phyloP scores from a whole-genome alignment of 1,140 invertebrate genomes.

The Drosophila bocki region DNA sequence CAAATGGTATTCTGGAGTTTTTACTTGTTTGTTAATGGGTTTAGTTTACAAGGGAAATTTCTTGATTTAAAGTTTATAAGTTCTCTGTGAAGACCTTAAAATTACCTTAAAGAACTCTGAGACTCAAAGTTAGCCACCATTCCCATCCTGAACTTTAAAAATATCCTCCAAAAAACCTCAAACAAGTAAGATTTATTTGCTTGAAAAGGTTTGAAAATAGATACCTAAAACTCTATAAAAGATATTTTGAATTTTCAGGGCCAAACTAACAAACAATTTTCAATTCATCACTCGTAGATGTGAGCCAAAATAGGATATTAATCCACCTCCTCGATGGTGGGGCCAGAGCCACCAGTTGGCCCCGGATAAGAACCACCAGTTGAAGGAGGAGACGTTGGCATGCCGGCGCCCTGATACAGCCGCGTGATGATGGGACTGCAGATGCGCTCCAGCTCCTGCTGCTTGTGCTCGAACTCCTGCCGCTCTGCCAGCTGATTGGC shows the following conservation, averaged over 20 bases:
- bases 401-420: constrained; percentile 89
- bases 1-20: neutral
- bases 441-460: constrained; percentile 93
- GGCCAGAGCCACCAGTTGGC: constrained; percentile 86
- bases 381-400: constrained; percentile 85
- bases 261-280: constrained; percentile 18
- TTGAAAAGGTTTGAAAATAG: neutral
- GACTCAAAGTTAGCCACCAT: neutral
- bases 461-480: constrained; percentile 96
- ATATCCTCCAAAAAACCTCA: neutral
- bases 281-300: neutral
- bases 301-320: constrained; percentile 86
- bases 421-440: constrained; percentile 95
- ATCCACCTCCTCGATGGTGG: constrained; percentile 97
- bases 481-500: constrained; percentile 96
- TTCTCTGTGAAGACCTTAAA: no score
- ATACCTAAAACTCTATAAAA: neutral
- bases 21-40: neutral
- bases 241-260: constrained; percentile 1
- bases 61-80: no score
- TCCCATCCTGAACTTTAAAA: neutral
- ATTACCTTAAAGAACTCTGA: neutral
- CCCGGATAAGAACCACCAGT: constrained; percentile 81
- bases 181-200: constrained; percentile 18
- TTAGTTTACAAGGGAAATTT: no score